Percentiles rank a stretch among this genome's conserved stretches.
These are phyloP conservation scores for Pipra filicauda DNA, from an alignment of 2,113 vertebrate species.

Conservation along the genomic window DNA sequence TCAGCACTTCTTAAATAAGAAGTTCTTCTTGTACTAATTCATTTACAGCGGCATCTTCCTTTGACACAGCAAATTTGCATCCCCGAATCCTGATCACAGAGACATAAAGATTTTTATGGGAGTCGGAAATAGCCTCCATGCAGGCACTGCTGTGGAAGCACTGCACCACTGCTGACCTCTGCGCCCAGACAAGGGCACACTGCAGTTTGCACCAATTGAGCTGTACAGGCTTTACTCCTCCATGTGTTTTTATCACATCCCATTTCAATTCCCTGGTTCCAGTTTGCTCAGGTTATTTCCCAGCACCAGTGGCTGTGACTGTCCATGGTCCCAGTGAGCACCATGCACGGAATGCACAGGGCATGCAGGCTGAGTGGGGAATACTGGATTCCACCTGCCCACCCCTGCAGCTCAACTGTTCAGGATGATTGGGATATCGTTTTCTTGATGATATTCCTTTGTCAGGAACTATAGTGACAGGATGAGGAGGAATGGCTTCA, in stretches of 20 bases:
- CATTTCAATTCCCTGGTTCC: not conserved
- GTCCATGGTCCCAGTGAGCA: not conserved
- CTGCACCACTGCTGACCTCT: constrained; percentile 33
- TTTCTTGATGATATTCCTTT: not conserved
- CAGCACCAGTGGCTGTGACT: not conserved
- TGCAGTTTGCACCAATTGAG: not conserved
- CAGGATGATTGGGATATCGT: not conserved
- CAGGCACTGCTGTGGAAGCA: constrained; percentile 6
- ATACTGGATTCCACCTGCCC: not conserved
- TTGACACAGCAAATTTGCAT: constrained; percentile 69
- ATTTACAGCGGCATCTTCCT: constrained; percentile 54
- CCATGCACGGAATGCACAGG: not conserved
- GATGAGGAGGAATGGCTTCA: not conserved
- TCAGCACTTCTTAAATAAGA: constrained; percentile 67
- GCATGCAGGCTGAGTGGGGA: not conserved
- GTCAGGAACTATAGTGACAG: not conserved
- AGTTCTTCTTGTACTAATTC: constrained; percentile 61
- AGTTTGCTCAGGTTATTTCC: not conserved
- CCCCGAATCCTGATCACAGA: constrained; percentile 8
- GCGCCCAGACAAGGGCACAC: constrained; percentile 37
- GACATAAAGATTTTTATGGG: constrained; percentile 62
- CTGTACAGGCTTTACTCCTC: not conserved
- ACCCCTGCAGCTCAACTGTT: not conserved
- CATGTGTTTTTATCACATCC: not conserved
- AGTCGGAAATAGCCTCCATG: constrained; percentile 28